Evolutionary conservation across 2,113 vertebrate species (phyloP), one percentile per base, ranked within the genome.

Genomic region (Empidonax traillii): DNA sequence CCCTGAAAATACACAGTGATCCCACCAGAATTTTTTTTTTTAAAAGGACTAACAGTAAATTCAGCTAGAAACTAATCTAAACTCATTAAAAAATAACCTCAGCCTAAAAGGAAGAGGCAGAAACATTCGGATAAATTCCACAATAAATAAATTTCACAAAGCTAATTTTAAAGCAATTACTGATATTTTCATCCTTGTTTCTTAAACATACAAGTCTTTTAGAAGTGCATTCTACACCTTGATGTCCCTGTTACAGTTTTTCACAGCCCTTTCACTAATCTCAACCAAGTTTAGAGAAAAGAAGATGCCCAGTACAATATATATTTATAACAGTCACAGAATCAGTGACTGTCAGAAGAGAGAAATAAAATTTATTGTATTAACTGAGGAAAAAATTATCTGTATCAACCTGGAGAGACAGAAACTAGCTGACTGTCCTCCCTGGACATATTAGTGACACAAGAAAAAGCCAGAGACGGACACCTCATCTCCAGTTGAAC

Each of bases 1-100:
- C 93, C 95, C 71, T 75, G 82, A 94, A 94, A 85, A 90, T 65
- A 87, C 63, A 79, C 76, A 93, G 82, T 80, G 63, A 87, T 61
- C 74, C 77, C 62, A 89, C 8, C 7, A 77, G 62, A 3, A 7
- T 0, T 19, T 81, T 71, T 18, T 81, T 69, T 81, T 14, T 1
- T 0, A 2, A 81, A 95, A 73, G 25, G 62, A 41, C 66, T 82
- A 27, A 43, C 35, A 89, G 31, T 81, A 75, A 81, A 76, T 76
- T 75, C 44, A 75, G 8, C 31, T 85, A 74, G 47, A 82, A 93
- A 62, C 30, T 49, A 71, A 80, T 17, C 46, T 53, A 46, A 67
- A 62, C 11, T 17, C 28, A 33, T 46, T 63, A 72, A 75, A 89
- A 80, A 87, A 69, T 11, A 52, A 80, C 24, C 11, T 89, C 22